Base-by-base conservation (phyloP, 2,888 invertebrate species). In the Cataglyphis cursor region DNA sequence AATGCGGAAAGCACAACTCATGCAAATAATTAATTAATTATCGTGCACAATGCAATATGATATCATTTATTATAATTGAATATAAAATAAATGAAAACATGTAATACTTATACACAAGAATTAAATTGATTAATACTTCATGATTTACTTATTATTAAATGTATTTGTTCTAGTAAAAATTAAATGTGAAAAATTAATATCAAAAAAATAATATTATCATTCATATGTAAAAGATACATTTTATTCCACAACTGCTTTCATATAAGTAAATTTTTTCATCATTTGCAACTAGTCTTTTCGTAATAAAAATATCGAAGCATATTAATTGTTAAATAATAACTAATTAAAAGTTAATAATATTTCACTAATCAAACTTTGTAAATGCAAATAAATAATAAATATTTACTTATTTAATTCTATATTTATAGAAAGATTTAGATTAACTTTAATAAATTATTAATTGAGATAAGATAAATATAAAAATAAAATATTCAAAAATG, bases 21-120 rank as follows among this genome's bases (percentile, higher is more conserved):
- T 72, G 78, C 44, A 70, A 72, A 72, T 80, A 72, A 72, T 72
- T 51, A 51, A 80, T 80, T 80, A 80, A 80, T 80, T 80, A 72
- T 59, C 31, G 28, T 31, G 28, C n/a, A 68, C 21, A 57, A 41
- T 66, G 41, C 28, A 59, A 72, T 61, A 59, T 44, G 35, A 78
- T 78, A 72, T 61, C 59, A 61, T 80, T 59, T 72, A 35, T 68
- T 51, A 72, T 80, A 80, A 80, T 80, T 48, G 44, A 80, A 24
- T 80, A 48, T 80, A 61, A 78, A 78, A 68, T 68, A 68, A 68
- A 80, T 59, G 59, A 72, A 61, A 72, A 70, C 78, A 44, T 48
- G 59, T 51, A 51, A 80, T 78, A 78, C 72, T 80, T 80, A 44
- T 44, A 70, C 44, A 24, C 21, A 24, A 78, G 35, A 78, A 70